These are phyloP conservation scores for Etheostoma cragini DNA, from an alignment of 2,113 vertebrate genomes.

Conservation along the genomic window DNA sequence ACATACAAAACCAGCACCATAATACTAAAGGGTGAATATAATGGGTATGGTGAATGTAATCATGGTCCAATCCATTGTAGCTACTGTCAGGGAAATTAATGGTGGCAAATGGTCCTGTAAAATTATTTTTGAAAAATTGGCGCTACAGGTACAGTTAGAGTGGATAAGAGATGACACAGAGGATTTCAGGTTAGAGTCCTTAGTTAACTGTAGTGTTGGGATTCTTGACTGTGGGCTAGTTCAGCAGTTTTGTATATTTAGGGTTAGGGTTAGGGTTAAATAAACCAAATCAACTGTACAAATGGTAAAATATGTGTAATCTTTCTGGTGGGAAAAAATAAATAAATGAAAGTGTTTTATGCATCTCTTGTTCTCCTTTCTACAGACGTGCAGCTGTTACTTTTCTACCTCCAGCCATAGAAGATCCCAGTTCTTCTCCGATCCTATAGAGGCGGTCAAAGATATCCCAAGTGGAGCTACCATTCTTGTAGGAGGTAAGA, in stretches of 20 bases:
- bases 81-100: not conserved
- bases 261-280: not conserved
- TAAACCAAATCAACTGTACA: slow-evolving; percentile 29
- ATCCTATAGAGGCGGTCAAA: slow-evolving; percentile 92
- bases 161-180: not conserved
- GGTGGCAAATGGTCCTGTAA: not conserved
- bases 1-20: not conserved
- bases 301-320: not conserved
- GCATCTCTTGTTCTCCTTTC: slow-evolving; percentile 5
- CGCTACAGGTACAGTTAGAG: not conserved
- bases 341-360: accelerated
- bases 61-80: not conserved
- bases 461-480: slow-evolving; percentile 93
- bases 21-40: not conserved
- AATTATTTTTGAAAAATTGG: not conserved
- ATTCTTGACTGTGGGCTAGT: not conserved
- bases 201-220: not conserved
- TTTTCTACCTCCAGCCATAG: slow-evolving; percentile 88
- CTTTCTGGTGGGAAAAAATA: not conserved
- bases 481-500: slow-evolving; percentile 94
- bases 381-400: slow-evolving; percentile 85
- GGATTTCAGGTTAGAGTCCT: slow-evolving; percentile 12
- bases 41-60: not conserved
- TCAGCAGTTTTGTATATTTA: slow-evolving; percentile 34
- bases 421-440: slow-evolving; percentile 88